These are phyloP conservation scores for Crossaster papposus DNA, from an alignment of 53 echinoderm and acorn worm species.

Conservation along the genomic window DNA sequence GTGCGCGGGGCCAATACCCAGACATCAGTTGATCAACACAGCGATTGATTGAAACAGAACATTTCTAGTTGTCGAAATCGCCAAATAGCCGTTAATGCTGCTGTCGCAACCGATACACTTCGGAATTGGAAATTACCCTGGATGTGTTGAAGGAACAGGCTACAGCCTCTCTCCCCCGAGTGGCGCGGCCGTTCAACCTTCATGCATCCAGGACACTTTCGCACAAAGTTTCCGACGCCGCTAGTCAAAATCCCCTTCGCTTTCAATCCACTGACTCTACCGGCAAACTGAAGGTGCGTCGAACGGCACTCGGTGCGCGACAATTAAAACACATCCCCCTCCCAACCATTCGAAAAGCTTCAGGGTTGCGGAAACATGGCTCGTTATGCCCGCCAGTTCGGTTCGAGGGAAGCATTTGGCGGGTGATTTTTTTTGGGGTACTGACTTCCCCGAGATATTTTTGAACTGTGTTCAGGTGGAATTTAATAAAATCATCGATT, in stretches of 20 bases:
- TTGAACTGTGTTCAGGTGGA: slow-evolving; percentile 2
- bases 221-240: not conserved
- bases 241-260: too few relatives aligned
- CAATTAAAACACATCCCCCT: slow-evolving; percentile 42
- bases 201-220: not conserved
- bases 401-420: not conserved
- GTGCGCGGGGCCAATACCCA: too few relatives aligned
- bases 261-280: not conserved
- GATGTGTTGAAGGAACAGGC: too few relatives aligned
- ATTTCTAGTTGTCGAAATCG: too few relatives aligned
- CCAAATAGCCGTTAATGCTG: not conserved
- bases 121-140: not conserved
- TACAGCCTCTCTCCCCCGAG: not conserved
- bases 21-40: too few relatives aligned
- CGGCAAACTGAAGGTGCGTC: slow-evolving; percentile 12
- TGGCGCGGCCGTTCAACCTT: not conserved
- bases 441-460: slow-evolving; percentile 55
- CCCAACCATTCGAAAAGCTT: slow-evolving; percentile 9
- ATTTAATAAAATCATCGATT: slow-evolving; percentile 57
- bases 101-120: not conserved
- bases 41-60: too few relatives aligned
- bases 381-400: not conserved
- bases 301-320: not conserved
- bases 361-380: slow-evolving; percentile 10
- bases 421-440: not conserved